Evolutionary conservation across 2,888 invertebrate species (phyloP).

Genomic region (Macrophya alboannulata): DNA sequence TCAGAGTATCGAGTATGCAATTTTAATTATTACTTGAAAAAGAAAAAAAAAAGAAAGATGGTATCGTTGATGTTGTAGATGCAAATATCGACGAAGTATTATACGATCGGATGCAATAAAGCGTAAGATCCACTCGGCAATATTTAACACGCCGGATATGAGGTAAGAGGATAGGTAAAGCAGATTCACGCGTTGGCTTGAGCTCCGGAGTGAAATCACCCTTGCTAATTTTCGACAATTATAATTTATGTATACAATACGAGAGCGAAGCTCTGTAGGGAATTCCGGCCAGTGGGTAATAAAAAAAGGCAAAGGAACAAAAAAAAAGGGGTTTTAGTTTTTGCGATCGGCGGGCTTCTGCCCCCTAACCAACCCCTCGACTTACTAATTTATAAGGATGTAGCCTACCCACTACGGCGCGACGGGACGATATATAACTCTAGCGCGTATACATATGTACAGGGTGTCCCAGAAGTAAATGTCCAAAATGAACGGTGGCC

Average conservation of each 20-base stretch:
- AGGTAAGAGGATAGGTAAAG: neutral
- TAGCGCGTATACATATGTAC: no score
- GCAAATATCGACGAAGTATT: no score
- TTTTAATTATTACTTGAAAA: no score
- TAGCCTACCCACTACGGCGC: conserved; percentile 41
- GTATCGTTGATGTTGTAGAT: no score
- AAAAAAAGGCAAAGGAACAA: neutral
- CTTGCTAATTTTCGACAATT: conserved; percentile 47
- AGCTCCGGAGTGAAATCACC: neutral
- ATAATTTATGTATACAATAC: conserved; percentile 44
- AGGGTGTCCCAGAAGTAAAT: no score
- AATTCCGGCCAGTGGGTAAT: conserved; percentile 27
- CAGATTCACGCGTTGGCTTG: neutral
- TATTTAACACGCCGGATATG: neutral
- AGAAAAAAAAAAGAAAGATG: no score
- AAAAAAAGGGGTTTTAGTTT: conserved; percentile 23
- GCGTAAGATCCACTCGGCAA: no score
- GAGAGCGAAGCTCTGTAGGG: neutral
- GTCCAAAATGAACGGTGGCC: no score
- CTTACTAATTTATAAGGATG: conserved; percentile 53
- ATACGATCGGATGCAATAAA: no score
- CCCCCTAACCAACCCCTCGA: conserved; percentile 40
- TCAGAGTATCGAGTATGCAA: no score
- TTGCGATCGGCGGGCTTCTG: conserved; percentile 26
- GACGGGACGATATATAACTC: conserved; percentile 52